These are phyloP conservation scores for Oligia strigilis DNA, from an alignment of 2,888 invertebrate species.

Conservation along the genomic window DNA sequence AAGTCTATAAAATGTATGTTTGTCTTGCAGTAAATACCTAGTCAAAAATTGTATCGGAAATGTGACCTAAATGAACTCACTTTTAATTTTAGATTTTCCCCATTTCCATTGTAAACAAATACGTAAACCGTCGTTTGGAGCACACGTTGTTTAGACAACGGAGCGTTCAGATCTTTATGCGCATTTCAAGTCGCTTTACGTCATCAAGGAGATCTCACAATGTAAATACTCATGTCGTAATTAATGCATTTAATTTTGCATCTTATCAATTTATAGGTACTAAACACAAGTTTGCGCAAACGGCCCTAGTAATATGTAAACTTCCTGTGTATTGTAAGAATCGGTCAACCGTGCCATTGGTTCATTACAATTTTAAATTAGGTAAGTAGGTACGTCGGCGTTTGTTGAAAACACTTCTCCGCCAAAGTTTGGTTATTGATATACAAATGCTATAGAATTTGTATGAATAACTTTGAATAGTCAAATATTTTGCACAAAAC, in stretches of 20 bases:
- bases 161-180: constrained; percentile 43
- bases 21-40: neutral
- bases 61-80: constrained; percentile 34
- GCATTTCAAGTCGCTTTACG: constrained; percentile 51
- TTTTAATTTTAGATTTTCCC: constrained; percentile 44
- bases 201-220: constrained; percentile 45
- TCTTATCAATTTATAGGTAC: constrained; percentile 39
- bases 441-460: constrained; percentile 17
- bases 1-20: neutral
- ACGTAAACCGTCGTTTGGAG: constrained; percentile 30
- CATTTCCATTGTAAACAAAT: constrained; percentile 46
- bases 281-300: constrained; percentile 48
- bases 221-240: constrained; percentile 44
- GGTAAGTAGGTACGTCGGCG: constrained; percentile 21
- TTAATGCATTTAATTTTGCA: constrained; percentile 24
- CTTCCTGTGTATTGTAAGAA: constrained; percentile 72
- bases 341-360: constrained; percentile 72
- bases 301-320: constrained; percentile 52
- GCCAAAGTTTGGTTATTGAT: constrained; percentile 25
- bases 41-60: constrained; percentile 1
- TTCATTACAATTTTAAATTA: constrained; percentile 76
- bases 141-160: constrained; percentile 45
- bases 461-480: constrained; percentile 24
- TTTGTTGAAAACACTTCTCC: constrained; percentile 48
- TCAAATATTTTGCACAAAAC: constrained; percentile 19